A percentile compares a stretch with the other conserved stretches of the same genome.
Evolutionary conservation across 2,797 vertebrate genomes (phyloP).

Genomic region (Dendrocincla tyrannina): DNA sequence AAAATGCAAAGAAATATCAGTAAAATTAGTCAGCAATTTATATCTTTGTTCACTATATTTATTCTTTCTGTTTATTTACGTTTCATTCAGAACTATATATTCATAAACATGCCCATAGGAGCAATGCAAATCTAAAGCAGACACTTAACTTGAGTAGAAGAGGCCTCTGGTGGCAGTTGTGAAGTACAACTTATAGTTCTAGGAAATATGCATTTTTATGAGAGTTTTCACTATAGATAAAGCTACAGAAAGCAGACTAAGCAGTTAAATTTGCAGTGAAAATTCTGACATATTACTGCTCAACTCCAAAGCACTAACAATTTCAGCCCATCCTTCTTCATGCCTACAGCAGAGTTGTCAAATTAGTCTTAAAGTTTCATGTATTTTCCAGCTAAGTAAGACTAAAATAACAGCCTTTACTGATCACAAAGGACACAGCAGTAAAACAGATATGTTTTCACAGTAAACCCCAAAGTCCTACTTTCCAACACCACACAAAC

Average conservation of each 20-base stretch:
- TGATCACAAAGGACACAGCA: background rate
- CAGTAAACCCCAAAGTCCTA: background rate
- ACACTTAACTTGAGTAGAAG: constrained; percentile 37
- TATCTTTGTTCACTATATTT: background rate
- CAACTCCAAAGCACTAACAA: background rate
- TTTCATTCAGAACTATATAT: background rate
- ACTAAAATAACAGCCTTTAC: background rate
- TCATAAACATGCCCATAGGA: background rate
- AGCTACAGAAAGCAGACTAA: background rate
- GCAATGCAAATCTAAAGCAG: background rate
- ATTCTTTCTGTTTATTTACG: background rate
- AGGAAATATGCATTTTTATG: background rate
- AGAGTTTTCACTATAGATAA: background rate
- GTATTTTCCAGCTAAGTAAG: background rate
- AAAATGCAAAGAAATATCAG: background rate
- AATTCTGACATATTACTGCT: background rate
- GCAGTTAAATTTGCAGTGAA: background rate
- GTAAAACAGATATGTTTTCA: background rate
- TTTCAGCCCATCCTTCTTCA: background rate
- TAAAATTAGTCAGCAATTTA: background rate
- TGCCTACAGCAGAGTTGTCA: background rate
- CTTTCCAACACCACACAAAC: background rate
- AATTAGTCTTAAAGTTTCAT: background rate
- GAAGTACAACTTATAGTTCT: background rate
- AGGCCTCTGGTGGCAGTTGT: constrained; percentile 70